Conservation (phyloP, 2,113 vertebrate species). For the Regulus satrapa region DNA sequence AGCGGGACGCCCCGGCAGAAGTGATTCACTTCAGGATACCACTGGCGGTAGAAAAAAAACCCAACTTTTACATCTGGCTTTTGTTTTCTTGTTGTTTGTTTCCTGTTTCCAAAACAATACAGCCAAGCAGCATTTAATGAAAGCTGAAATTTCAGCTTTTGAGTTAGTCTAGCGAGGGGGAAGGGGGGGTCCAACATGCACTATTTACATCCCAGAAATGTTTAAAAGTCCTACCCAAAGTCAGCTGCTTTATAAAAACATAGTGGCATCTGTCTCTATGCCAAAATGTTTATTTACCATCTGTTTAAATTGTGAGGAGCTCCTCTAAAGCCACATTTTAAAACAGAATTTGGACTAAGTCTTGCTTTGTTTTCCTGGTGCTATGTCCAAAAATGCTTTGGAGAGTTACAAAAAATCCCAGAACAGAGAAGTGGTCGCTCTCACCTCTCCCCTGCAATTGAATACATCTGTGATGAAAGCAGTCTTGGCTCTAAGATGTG, state of each 20-base stretch:
- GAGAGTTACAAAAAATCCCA: not conserved
- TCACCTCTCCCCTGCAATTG: not conserved
- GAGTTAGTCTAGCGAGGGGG: not conserved
- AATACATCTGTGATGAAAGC: not conserved
- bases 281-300: not conserved
- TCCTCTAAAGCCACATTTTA: not conserved
- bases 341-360: not conserved
- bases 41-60: slow-evolving; percentile 68
- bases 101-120: not conserved
- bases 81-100: not conserved
- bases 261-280: not conserved
- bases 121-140: not conserved
- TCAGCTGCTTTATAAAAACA: not conserved
- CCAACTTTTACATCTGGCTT: not conserved
- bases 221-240: not conserved
- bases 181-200: not conserved
- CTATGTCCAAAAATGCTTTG: not conserved
- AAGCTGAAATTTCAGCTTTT: not conserved
- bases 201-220: not conserved
- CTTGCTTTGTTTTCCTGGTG: not conserved
- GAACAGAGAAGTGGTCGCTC: not conserved
- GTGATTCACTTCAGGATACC: slow-evolving; percentile 91
- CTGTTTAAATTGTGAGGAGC: not conserved
- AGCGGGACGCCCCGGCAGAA: slow-evolving; percentile 86
- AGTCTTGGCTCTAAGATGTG: not conserved